phyloP scores from a whole-genome alignment of 64 coral and sea anemone species.

The Orbicella faveolata region DNA sequence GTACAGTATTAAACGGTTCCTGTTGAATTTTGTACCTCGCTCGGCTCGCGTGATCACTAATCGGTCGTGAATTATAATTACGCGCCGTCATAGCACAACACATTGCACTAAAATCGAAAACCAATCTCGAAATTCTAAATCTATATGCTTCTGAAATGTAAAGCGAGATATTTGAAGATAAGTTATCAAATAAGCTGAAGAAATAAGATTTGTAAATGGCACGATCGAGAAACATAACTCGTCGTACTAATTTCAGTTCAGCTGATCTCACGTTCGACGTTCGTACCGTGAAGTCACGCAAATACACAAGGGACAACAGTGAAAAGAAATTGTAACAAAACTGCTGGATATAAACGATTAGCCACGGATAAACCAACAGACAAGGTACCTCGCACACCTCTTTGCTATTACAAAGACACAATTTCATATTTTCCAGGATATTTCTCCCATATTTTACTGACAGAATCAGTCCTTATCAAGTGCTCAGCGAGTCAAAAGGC shows the following conservation, averaged over 20 bases:
- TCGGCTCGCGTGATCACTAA: slow-evolving; percentile 31
- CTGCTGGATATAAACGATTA: background rate
- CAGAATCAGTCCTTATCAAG: background rate
- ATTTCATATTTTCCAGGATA: background rate
- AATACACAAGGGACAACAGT: background rate
- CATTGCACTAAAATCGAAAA: background rate
- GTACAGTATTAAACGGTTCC: too few relatives aligned
- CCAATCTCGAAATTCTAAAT: background rate
- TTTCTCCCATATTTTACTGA: background rate
- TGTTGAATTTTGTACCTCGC: background rate
- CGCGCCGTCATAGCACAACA: background rate
- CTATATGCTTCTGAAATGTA: background rate
- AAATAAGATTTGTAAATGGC: background rate
- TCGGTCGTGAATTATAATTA: background rate
- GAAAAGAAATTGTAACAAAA: background rate
- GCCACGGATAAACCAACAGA: background rate
- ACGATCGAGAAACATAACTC: background rate
- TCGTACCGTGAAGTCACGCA: background rate
- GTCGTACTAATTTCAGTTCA: background rate
- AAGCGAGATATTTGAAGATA: too few relatives aligned
- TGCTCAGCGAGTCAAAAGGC: background rate
- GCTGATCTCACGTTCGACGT: background rate
- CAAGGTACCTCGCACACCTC: background rate
- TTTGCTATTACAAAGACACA: background rate
- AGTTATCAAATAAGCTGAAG: too few relatives aligned